These are phyloP conservation scores for Paedocypris micromegethes DNA, from an alignment of 2,797 vertebrate genomes.

Conservation along the genomic window DNA sequence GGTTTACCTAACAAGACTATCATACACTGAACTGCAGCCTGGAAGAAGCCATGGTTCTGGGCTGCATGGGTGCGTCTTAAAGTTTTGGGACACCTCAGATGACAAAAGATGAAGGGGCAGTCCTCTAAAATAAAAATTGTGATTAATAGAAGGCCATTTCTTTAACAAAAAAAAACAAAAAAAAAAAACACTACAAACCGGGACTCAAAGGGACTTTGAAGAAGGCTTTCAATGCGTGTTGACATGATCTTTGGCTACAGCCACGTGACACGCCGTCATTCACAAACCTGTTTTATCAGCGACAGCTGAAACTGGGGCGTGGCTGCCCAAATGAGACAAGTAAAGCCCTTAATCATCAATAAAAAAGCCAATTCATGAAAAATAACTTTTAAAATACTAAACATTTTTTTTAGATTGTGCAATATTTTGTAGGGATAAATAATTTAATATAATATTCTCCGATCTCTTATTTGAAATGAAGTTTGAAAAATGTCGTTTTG, in stretches of 20 bases:
- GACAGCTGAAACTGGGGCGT: constrained; percentile 63
- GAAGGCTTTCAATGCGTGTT: constrained; percentile 54
- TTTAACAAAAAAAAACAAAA: neutral
- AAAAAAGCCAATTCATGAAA: neutral
- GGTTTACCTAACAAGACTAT: constrained; percentile 73
- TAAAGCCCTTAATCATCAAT: constrained; percentile 34
- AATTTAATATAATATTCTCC: too few species aligned
- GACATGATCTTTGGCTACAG: constrained; percentile 45
- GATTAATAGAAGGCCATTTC: too few species aligned
- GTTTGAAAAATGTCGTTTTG: too few species aligned
- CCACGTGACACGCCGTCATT: constrained; percentile 27
- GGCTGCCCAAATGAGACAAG: constrained; percentile 39
- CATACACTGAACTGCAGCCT: constrained; percentile 69
- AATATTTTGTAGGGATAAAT: neutral
- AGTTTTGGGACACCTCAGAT: constrained; percentile 51
- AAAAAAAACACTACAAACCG: constrained; percentile 52
- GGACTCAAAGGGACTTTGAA: constrained; percentile 60
- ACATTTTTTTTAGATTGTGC: neutral
- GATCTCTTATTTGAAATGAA: too few species aligned
- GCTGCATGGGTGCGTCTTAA: constrained; percentile 46
- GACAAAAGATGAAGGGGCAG: constrained; percentile 61
- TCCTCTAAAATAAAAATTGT: constrained; percentile 55
- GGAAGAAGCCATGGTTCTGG: constrained; percentile 79
- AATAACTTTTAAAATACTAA: neutral
- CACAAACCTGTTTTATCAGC: constrained; percentile 58